Conservation (phyloP, 2,113 vertebrate genomes). For the Amphiprion percula region DNA sequence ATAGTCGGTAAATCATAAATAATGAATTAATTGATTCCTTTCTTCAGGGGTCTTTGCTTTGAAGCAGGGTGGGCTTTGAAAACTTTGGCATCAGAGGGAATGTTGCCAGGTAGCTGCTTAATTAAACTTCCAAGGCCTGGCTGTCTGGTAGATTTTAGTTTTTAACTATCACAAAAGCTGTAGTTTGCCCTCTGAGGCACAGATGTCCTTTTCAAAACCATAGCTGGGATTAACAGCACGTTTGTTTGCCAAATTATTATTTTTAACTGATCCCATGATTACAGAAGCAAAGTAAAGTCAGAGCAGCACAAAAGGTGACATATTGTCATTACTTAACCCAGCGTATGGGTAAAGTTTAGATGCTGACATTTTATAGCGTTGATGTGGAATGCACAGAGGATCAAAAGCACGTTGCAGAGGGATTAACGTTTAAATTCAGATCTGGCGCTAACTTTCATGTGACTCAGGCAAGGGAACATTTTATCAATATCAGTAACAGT, state of each 20-base stretch:
- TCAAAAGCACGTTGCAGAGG: neutral
- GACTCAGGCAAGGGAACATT: slow-evolving; percentile 33
- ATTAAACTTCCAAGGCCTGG: slow-evolving; percentile 66
- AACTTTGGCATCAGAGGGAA: slow-evolving; percentile 65
- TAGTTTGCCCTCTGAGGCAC: slow-evolving; percentile 60
- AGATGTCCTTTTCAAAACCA: slow-evolving; percentile 45
- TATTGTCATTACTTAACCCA: slow-evolving; percentile 5
- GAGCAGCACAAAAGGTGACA: neutral
- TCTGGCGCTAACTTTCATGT: slow-evolving; percentile 14
- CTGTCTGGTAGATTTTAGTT: slow-evolving; percentile 55
- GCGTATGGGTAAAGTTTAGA: neutral
- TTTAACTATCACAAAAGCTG: slow-evolving; percentile 65
- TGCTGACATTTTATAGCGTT: slow-evolving; percentile 7
- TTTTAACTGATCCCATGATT: slow-evolving; percentile 38
- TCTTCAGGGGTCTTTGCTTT: slow-evolving; percentile 69
- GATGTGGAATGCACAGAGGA: neutral
- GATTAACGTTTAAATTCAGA: slow-evolving; percentile 18
- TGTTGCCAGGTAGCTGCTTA: slow-evolving; percentile 73
- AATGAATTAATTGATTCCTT: slow-evolving; percentile 68
- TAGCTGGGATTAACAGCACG: slow-evolving; percentile 50
- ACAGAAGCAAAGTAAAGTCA: neutral
- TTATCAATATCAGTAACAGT: slow-evolving; percentile 50
- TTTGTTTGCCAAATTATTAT: slow-evolving; percentile 53
- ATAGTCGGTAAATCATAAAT: slow-evolving; percentile 70
- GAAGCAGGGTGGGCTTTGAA: slow-evolving; percentile 73